These are phyloP conservation scores for Drosophila mojavensis DNA, from an alignment of 1,140 invertebrate genomes.

Conservation along the genomic window DNA sequence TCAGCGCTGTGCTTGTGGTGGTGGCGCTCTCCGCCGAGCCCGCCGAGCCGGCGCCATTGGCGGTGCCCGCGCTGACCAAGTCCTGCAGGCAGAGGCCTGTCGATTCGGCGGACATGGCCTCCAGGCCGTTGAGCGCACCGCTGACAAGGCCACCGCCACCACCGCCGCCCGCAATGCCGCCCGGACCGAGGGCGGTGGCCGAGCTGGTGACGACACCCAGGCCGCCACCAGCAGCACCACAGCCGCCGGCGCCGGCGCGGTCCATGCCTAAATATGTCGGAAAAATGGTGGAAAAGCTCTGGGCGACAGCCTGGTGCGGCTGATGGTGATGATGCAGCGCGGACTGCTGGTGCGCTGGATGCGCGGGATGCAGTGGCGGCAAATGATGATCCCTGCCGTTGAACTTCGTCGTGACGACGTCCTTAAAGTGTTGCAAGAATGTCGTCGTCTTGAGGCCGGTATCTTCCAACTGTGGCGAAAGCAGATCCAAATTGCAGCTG, in stretches of 20 bases:
- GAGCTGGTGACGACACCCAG: constrained; percentile 84
- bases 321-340: constrained; percentile 77
- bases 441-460: constrained; percentile 84
- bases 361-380: constrained; percentile 77
- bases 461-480: constrained; percentile 80
- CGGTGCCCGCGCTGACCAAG: constrained; percentile 86
- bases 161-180: constrained; percentile 69
- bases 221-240: constrained; percentile 72
- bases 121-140: constrained; percentile 87
- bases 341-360: constrained; percentile 76
- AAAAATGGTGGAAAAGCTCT: constrained; percentile 84
- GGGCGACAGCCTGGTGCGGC: constrained; percentile 82
- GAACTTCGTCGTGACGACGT: constrained; percentile 84
- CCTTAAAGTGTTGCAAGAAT: constrained; percentile 84
- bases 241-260: constrained; percentile 75
- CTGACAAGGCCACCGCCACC: constrained; percentile 84
- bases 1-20: constrained; percentile 77
- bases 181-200: constrained; percentile 84
- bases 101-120: constrained; percentile 81
- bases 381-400: constrained; percentile 81
- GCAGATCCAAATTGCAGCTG: constrained; percentile 78
- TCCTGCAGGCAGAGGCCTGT: constrained; percentile 89
- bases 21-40: constrained; percentile 77
- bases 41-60: constrained; percentile 84
- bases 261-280: constrained; percentile 83